Percentiles rank a stretch among this genome's conserved stretches.
Evolutionary conservation across 2,888 invertebrate species (phyloP).

Genomic region (Epinotia nisella): DNA sequence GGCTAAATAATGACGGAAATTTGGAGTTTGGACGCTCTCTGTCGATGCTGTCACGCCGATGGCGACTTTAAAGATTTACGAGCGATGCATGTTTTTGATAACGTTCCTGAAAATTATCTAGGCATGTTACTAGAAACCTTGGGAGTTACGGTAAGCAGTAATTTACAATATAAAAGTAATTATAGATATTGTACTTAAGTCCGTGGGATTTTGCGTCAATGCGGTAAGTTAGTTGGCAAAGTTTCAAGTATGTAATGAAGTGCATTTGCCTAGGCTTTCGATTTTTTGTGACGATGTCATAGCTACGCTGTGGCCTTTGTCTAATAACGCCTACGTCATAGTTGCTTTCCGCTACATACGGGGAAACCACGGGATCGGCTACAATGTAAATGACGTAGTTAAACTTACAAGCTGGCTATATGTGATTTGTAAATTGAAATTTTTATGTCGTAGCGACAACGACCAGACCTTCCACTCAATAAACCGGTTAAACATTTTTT

Average conservation of each 20-base stretch:
- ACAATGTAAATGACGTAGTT: no score
- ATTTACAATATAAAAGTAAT: conserved; percentile 5
- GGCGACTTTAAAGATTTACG: conserved; percentile 48
- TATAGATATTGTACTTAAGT: conserved; percentile 1
- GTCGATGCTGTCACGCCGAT: conserved; percentile 51
- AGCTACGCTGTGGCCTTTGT: background rate
- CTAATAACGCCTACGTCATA: no score
- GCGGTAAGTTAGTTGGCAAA: conserved; percentile 16
- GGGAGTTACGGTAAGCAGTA: conserved; percentile 46
- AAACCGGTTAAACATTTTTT: background rate
- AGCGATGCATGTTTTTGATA: conserved; percentile 30
- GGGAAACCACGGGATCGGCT: no score
- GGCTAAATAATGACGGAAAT: conserved; percentile 47
- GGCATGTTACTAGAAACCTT: conserved; percentile 48
- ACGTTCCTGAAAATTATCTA: conserved; percentile 45
- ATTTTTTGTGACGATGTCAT: background rate
- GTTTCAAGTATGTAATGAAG: conserved; percentile 8
- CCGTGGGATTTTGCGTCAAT: conserved; percentile 7
- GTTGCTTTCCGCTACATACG: no score
- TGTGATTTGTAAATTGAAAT: no score
- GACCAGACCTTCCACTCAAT: background rate
- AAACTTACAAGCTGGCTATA: no score
- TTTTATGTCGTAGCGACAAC: no score
- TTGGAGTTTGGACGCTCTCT: conserved; percentile 47
- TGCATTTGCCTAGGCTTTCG: background rate